Evolutionary conservation across 2,888 invertebrate species (phyloP), one percentile per base, ranked within the genome.

Genomic region (Creontiades dilutus): DNA sequence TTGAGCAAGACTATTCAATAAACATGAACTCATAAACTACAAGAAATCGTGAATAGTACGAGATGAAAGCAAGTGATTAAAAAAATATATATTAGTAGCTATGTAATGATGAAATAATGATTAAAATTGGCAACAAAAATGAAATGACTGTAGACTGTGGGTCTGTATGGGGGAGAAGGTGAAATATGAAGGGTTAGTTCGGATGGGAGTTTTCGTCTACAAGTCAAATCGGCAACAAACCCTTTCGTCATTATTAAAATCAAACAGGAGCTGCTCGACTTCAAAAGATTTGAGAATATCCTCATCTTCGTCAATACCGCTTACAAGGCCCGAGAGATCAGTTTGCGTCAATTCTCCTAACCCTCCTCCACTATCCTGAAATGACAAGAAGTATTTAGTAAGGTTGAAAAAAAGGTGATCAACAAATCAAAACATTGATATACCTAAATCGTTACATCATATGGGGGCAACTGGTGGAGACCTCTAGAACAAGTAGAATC

Each of bases 221-320:
- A 68, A 68, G 68, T 68, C 68, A 68, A 68, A 23, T 68, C 68
- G 68, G 19, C 23, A 75, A 90, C 85, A 90, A 91, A 93, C 93
- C 92, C 93, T 93, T 85, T 92, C 92, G 61, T 93, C 93, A 57
- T 91, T 92, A 89, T 92, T 92, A 89, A 92, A 92, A 91, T 93
- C 93, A 90, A 93, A 93, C 27, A 89, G 68, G 91, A 93, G 93
- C 90, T 93, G 93, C 93, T 98, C 98, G 92, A 98, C 95, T 93
- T 98, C 97, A 93, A 98, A 97, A 90, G 97, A 96, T 92, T 96
- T 96, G 92, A 97, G 95, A 91, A 97, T 95, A 92, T 97, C 97
- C 92, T 97, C 97, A 86, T 94, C 95, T 91, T 94, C 94, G 86
- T 95, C 95, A 78, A 96, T 93, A 0, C 95, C 95, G 4, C 95